Evolutionary conservation across 2,113 vertebrate genomes (phyloP), one percentile per base, ranked within the genome.

Genomic region (Calyptomena viridis): DNA sequence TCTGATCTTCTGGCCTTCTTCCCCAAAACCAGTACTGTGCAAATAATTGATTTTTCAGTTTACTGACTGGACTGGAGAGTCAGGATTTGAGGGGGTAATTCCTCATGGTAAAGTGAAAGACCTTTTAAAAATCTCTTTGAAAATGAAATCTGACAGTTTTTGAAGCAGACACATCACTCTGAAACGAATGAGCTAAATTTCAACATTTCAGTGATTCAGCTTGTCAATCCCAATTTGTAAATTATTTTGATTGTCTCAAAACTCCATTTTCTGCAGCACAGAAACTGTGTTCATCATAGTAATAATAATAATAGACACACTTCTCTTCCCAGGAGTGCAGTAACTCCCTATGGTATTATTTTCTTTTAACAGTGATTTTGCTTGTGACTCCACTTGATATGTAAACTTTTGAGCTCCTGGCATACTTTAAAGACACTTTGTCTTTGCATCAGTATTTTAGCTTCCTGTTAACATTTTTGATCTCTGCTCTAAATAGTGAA

Each of bases 1-100:
- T 71, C 58, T 82, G 73, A 64, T 74, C 42, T 80, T 78, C 49
- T 52, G 73, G 50, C 73, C 75, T 76, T 64, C 75, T 69, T 23
- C 47, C 68, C 56, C 40, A 42, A 87, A 72, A 81, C 47, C 52
- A 68, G 64, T 53, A 37, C 50, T 77, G 39, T 84, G 86, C 89
- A 78, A 93, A 75, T 78, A 81, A 87, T 87, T 86, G 86, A 78
- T 94, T 88, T 90, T 86, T 93, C 69, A 90, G 56, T 72, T 95
- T 94, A 75, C 80, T 87, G 59, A 42, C 68, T 73, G 72, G 60
- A 28, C 68, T 84, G 87, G 47, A 75, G 59, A 89, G 42, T 74
- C 52, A 78, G 39, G 39, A 84, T 89, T 78, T 84, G 31, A 78
- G 76, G 62, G 52, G 8, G 13, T 47, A 74, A 67, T 93, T 86